Percentiles rank a stretch among this genome's conserved stretches.
These are phyloP conservation scores for Idaea biselata DNA, from an alignment of 2,888 invertebrate species.

Conservation along the genomic window DNA sequence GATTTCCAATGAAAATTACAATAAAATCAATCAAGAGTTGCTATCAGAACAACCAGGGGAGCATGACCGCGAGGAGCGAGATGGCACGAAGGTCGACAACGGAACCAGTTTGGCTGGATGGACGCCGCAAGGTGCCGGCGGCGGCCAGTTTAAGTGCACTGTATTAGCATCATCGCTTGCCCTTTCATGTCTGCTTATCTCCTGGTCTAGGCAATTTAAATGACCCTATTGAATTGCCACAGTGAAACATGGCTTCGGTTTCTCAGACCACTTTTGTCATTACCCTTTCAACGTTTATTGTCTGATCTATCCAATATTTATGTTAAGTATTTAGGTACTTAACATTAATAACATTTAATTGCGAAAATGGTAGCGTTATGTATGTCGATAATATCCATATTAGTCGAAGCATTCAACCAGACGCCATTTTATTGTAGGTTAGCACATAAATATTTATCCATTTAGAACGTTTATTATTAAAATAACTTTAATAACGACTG, in stretches of 20 bases:
- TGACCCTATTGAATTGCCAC: constrained; percentile 67
- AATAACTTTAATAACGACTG: constrained; percentile 20
- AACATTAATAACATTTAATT: not conserved
- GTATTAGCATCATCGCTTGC: constrained; percentile 74
- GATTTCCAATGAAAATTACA: constrained; percentile 37
- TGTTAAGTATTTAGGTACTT: not conserved
- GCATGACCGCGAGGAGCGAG: constrained; percentile 59
- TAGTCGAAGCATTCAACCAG: not conserved
- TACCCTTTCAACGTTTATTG: not conserved
- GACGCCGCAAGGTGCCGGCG: constrained; percentile 73
- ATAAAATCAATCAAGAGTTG: constrained; percentile 63
- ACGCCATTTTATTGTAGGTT: not conserved
- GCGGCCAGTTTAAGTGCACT: constrained; percentile 73
- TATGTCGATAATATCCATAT: not conserved
- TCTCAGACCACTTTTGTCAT: constrained; percentile 13
- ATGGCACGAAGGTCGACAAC: constrained; percentile 66
- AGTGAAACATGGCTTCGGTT: constrained; percentile 28
- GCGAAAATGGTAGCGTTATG: not conserved
- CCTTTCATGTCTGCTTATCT: constrained; percentile 76
- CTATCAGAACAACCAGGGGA: constrained; percentile 65
- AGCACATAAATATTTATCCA: not conserved
- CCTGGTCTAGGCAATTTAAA: constrained; percentile 65
- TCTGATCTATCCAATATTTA: too few relatives aligned
- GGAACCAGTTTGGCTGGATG: constrained; percentile 75
- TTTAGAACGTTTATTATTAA: constrained; percentile 16